Base-by-base conservation (phyloP, 2,113 vertebrate species). In the Sebastes fasciatus region DNA sequence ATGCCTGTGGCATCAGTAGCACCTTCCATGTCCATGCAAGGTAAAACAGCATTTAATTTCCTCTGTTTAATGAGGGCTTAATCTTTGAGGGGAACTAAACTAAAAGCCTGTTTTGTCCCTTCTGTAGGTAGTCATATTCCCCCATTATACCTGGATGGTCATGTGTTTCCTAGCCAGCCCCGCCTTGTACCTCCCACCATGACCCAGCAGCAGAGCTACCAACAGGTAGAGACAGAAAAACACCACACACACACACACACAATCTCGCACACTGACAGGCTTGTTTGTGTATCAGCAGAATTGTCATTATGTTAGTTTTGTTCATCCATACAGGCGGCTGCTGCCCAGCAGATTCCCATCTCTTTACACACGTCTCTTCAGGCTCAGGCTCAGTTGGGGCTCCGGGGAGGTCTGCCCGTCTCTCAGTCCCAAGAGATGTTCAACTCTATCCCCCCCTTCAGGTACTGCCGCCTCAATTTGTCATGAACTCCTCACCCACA, bases 351-450 rank as follows among this genome's bases (percentile, higher is more conserved):
- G 94, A 99, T 99, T 87, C 98, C 98, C 6, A 97, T 99, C 82
- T 99, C 98, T 54, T 95, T 99, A 4, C 98, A 99, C 94, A 99
- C 98, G 0, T 99, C 98, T 77, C 96, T 99, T 80, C 98, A 99
- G 94, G 98, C 98, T 46, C 98, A 99, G 87, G 98, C 98, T 71
- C 98, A 99, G 95, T 91, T 99, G 65, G 97, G 98, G 0, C 94
- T 99, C 80, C 95, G 98, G 8, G 98, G 98, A 1, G 98, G 97
- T 72, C 95, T 99, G 6, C 98, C 98, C 0, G 98, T 97, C 51
- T 99, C 98, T 75, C 98, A 99, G 95, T 99, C 98, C 72, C 98
- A 99, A 85, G 98, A 99, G 88, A 98, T 99, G 96, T 99, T 99
- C 94, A 98, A 93, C 91, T 99, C 98, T 79, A 96, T 99, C 42